Evolutionary conservation across 2,113 vertebrate species (phyloP).

Genomic region (Salminus brasiliensis): DNA sequence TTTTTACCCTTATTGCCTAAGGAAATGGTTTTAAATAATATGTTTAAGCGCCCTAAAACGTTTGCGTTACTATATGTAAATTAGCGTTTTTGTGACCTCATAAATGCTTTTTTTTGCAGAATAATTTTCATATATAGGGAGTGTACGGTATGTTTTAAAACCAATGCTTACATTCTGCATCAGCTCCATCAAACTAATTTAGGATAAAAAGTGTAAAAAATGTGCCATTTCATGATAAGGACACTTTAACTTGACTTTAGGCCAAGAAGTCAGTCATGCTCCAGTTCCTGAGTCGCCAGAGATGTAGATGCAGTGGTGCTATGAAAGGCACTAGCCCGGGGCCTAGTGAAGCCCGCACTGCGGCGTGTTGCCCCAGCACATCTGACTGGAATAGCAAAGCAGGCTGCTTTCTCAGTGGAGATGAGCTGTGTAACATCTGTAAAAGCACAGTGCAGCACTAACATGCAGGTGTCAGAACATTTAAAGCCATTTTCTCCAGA

Average conservation of each 20-base stretch:
- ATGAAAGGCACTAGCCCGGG: conserved; percentile 16
- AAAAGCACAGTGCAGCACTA: not conserved
- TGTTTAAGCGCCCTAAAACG: too few relatives aligned
- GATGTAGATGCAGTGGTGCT: conserved; percentile 11
- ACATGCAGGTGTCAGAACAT: conserved; percentile 48
- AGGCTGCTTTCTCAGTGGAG: conserved; percentile 31
- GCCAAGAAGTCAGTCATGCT: conserved; percentile 35
- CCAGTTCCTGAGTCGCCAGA: conserved; percentile 20
- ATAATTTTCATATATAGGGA: too few relatives aligned
- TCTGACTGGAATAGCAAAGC: conserved; percentile 41
- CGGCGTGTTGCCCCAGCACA: conserved; percentile 31
- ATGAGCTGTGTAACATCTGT: conserved; percentile 39
- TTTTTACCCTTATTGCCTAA: too few relatives aligned
- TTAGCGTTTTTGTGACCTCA: too few relatives aligned
- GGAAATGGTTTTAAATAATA: too few relatives aligned
- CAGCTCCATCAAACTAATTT: not conserved
- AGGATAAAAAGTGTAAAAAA: not conserved
- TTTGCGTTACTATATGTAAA: too few relatives aligned
- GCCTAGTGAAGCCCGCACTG: conserved; percentile 24
- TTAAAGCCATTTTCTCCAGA: conserved; percentile 34
- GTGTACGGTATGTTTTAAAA: too few relatives aligned
- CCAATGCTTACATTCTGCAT: not conserved
- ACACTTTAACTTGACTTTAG: conserved; percentile 10
- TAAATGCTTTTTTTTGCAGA: too few relatives aligned
- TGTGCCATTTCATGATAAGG: not conserved